Base-by-base conservation (phyloP, 2,888 invertebrate species). In the Hoplodrina ambigua region DNA sequence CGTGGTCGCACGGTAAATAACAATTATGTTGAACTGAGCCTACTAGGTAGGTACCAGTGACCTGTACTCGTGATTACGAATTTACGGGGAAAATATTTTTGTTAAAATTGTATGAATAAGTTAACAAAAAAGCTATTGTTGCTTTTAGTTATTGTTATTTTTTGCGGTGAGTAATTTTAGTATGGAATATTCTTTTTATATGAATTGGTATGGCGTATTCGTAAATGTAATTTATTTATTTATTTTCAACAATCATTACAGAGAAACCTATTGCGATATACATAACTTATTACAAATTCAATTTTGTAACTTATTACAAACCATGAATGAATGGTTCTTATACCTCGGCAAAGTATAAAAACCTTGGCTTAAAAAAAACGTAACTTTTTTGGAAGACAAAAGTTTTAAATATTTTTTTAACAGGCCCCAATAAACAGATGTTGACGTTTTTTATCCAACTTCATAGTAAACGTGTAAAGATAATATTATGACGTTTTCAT, bases 1-100 rank as follows among this genome's bases (percentile, higher is more conserved):
- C 72, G 69, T 69, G 37, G 57, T 50, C 75, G 69, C 69, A 61
- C 64, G 10, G 59, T 72, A 69, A 63, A 74, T 62, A 54, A 60
- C 53, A 75, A 69, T 44, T 71, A n/a, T 66, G 72, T 62, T 67
- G 52, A 66, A 62, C n/a, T 33, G 17, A 53, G n/a, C 4, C 17
- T 53, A n/a, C n/a, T 20, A 3, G 7, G 4, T 68, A 55, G 10
- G 10, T 25, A 56, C 37, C 17, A 11, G 30, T 37, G n/a, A 57
- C 46, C 17, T 7, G 30, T 25, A 10, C n/a, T 41, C 37, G 25
- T 0, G 37, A 20, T 55, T 41, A 52, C 1, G 10, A 54, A 54
- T 58, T 30, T 49, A 69, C 17, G 0, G 60, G 60, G 46, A 74
- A 62, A 58, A 57, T n/a, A 2, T 13, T 20, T 19, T 37, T 6